Conservation (phyloP, 2,113 vertebrate species). For the Triplophysa rosa region DNA sequence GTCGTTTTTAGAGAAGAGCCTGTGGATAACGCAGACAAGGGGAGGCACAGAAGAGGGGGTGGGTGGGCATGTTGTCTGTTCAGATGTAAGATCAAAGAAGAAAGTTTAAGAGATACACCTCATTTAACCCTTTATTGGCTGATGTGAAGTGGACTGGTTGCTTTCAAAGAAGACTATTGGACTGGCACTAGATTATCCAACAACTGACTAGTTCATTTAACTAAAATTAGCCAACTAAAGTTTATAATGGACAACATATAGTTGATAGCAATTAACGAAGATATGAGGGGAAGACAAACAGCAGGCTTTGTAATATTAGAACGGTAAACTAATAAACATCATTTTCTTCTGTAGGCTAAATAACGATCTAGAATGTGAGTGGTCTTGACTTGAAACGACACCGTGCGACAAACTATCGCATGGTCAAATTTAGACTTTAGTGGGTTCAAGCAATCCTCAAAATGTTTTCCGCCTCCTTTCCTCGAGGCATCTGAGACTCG, state of each 20-base stretch:
- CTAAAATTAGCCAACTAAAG: background rate
- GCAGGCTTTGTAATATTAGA: too few species aligned
- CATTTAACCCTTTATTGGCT: conserved; percentile 25
- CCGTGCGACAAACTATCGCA: background rate
- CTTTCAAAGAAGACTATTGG: background rate
- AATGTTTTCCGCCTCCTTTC: background rate
- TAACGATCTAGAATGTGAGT: background rate
- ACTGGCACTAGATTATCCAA: background rate
- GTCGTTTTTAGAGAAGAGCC: background rate
- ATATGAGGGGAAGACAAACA: too few species aligned
- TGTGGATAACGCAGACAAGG: background rate
- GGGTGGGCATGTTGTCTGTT: background rate
- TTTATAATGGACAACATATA: background rate
- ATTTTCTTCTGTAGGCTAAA: background rate
- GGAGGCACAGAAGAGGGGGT: background rate
- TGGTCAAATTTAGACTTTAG: background rate
- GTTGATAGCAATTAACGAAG: background rate
- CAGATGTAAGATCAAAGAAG: conserved; percentile 31
- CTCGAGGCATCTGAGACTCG: background rate
- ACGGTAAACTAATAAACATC: too few species aligned
- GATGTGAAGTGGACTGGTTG: background rate
- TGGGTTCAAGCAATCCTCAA: background rate
- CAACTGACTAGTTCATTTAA: background rate
- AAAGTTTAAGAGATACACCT: conserved; percentile 19
- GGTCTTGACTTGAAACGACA: background rate